These are phyloP conservation scores for Muraenolepis orangiensis DNA, from an alignment of 2,797 vertebrate genomes.

Conservation along the genomic window DNA sequence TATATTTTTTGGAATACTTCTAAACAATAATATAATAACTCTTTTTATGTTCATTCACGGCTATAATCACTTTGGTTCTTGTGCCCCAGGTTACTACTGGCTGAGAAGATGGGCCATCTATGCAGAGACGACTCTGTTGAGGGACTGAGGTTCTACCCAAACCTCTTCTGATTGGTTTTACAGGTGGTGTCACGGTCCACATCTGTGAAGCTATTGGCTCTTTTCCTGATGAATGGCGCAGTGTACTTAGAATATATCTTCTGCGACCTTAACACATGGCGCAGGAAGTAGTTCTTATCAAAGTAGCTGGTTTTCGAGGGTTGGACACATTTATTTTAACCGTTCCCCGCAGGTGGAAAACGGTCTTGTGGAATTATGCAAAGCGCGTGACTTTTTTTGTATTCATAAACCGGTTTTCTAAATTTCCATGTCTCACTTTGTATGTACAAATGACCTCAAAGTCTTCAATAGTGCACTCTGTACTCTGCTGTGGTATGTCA, in stretches of 20 bases:
- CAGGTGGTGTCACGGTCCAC: background rate
- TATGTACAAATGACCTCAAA: background rate
- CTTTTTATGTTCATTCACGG: too few species aligned
- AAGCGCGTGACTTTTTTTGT: background rate
- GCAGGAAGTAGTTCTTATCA: background rate
- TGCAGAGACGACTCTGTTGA: conserved; percentile 98
- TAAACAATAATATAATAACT: too few species aligned
- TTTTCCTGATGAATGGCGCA: background rate
- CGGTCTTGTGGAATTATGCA: background rate
- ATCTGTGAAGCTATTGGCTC: background rate
- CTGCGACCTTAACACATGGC: background rate
- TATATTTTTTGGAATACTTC: background rate
- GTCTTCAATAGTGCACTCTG: background rate
- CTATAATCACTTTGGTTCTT: background rate
- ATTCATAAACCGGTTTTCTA: background rate
- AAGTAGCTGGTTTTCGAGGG: background rate
- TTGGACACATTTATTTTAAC: background rate
- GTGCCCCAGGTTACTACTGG: conserved; percentile 83
- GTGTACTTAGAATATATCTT: background rate
- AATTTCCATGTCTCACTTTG: background rate
- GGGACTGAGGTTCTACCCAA: conserved; percentile 95
- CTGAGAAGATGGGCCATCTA: conserved; percentile 97
- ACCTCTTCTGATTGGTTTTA: conserved; percentile 82
- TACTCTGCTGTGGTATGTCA: background rate
- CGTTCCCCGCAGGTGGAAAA: background rate